Base-by-base conservation (phyloP, 1,140 invertebrate genomes). In the Zaprionus nigranus region DNA sequence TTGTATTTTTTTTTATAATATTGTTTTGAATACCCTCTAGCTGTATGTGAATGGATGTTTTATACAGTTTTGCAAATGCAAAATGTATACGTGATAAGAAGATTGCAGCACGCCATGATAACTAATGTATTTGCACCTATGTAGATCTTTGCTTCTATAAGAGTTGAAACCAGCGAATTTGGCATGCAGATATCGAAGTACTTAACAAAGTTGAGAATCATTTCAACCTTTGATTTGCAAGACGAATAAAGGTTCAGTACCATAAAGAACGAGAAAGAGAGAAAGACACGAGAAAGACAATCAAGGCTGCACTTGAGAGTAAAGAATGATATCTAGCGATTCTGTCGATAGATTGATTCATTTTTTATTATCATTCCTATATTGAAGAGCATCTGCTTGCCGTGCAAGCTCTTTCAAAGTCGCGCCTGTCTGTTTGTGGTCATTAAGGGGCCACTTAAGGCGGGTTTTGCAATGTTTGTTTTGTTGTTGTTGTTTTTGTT, bases 371-470 rank as follows among this genome's bases (percentile, higher is more conserved):
- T 46, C 6, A 30, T 30, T 30, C 28, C n/a, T 46, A 3, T 9
- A 34, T 3, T 11, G n/a, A n/a, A 46, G 40, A 7, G 40, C 17
- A 46, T 46, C n/a, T 46, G n/a, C n/a, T 9, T 17, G n/a, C 2
- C 40, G n/a, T 46, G 40, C n/a, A 46, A 6, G 2, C n/a, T n/a
- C 40, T 46, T 9, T 17, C 40, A 70, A 63, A 62, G 59, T 61
- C 51, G 65, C 64, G 34, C n/a, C 34, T 51, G 9, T 24, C 46
- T 12, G 4, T 12, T 43, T 70, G 53, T 24, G 54, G 30, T 58
- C 69, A 71, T 58, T 58, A 71, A 53, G n/a, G 69, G 9, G 13
- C 24, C 60, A 71, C 69, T 71, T 71, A 58, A 58, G n/a, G 40
- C 61, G 5, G 36, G 36, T 46, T 70, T 70, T 40, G 59, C 51